Conservation (phyloP, 37 sponge, comb jelly and placozoan species). For the Lycopodina hypogea region DNA sequence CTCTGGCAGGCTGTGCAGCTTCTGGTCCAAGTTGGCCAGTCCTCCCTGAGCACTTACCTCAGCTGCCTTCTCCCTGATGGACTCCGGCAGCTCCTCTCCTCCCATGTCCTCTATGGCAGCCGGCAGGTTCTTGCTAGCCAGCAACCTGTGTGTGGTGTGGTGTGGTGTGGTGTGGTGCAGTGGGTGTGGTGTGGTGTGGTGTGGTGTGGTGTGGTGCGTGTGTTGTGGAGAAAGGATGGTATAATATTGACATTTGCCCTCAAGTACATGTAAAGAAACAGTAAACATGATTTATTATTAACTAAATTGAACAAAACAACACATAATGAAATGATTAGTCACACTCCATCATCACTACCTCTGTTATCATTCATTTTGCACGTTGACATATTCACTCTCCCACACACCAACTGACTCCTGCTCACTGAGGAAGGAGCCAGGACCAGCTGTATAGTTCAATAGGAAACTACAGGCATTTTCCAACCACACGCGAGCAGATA, state of each 20-base stretch:
- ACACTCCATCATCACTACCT: too few relatives aligned
- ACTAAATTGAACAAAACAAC: too few relatives aligned
- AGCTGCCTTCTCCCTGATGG: slow-evolving; percentile 83
- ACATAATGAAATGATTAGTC: too few relatives aligned
- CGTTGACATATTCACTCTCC: too few relatives aligned
- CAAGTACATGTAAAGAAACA: background rate
- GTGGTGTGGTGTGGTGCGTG: background rate
- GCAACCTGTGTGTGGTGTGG: slow-evolving; percentile 32
- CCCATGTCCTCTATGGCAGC: slow-evolving; percentile 91
- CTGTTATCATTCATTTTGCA: too few relatives aligned
- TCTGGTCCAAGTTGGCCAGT: slow-evolving; percentile 41
- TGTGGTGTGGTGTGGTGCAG: background rate
- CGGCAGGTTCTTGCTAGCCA: slow-evolving; percentile 87
- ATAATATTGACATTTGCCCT: background rate
- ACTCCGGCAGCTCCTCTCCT: slow-evolving; percentile 80
- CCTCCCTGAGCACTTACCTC: slow-evolving; percentile 65
- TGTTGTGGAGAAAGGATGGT: background rate
- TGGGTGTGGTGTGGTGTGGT: too few relatives aligned
- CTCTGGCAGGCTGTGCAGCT: slow-evolving; percentile 75
- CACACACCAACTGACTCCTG: too few relatives aligned
- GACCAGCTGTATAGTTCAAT: too few relatives aligned
- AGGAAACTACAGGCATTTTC: too few relatives aligned
- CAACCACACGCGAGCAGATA: too few relatives aligned
- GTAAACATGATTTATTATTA: too few relatives aligned
- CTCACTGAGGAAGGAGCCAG: too few relatives aligned